Evolutionary conservation across 2,797 vertebrate species (phyloP).

Genomic region (Cyclopterus lumpus): DNA sequence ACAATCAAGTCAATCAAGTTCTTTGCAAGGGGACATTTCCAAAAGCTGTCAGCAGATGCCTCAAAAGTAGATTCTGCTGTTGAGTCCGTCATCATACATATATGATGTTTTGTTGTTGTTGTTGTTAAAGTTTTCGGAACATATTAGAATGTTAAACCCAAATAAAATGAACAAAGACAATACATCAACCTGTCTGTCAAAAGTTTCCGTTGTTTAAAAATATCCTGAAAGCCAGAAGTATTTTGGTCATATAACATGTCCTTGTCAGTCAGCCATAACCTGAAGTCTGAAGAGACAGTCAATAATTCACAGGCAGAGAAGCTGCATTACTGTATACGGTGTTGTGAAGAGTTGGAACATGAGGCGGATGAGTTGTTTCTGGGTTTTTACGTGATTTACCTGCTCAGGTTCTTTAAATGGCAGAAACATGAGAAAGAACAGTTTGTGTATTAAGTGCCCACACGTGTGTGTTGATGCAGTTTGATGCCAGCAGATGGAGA

Average conservation of each 20-base stretch:
- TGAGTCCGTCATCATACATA: too few relatives aligned
- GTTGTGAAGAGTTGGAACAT: not conserved
- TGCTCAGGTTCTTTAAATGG: not conserved
- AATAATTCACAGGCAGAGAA: not conserved
- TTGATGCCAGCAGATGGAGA: not conserved
- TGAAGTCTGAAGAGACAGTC: not conserved
- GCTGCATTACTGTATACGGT: not conserved
- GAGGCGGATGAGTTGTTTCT: not conserved
- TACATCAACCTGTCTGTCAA: not conserved
- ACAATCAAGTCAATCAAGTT: not conserved
- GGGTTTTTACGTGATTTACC: not conserved
- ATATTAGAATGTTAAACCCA: not conserved
- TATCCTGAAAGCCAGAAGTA: not conserved
- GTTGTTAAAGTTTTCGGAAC: not conserved
- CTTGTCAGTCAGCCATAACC: not conserved
- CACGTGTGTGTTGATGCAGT: not conserved
- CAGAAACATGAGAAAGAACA: not conserved
- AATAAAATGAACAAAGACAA: not conserved
- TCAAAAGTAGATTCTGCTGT: too few relatives aligned
- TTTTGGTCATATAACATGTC: not conserved
- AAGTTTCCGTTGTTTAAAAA: not conserved
- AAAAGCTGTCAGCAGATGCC: too few relatives aligned
- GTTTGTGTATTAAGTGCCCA: not conserved
- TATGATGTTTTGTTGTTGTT: too few relatives aligned
- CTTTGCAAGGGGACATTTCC: too few relatives aligned